A percentile compares a stretch with the other conserved stretches of the same genome.
Evolutionary conservation across 2,888 invertebrate species (phyloP).

Genomic region (Rhaphigaster nebulosa): DNA sequence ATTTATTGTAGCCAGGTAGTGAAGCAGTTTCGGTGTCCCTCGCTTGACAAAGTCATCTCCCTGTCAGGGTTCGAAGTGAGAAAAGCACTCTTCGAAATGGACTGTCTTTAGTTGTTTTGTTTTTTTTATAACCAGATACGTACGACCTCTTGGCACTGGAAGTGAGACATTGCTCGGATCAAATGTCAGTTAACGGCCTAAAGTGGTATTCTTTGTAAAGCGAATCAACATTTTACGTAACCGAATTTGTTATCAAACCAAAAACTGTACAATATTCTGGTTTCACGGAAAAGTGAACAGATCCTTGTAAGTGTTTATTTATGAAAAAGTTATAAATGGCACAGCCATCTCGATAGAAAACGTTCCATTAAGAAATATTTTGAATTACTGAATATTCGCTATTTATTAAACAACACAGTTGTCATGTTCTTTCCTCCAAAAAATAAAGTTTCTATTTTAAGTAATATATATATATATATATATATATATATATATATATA

Average conservation of each 20-base stretch:
- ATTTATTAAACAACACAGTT: too few relatives aligned
- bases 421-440: too few relatives aligned
- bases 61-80: background rate
- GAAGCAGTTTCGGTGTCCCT: background rate
- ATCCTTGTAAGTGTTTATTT: background rate
- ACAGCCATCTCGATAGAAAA: too few relatives aligned
- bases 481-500: too few relatives aligned
- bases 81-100: constrained; percentile 13
- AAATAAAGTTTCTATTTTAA: too few relatives aligned
- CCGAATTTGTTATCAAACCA: background rate
- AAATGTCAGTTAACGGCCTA: background rate
- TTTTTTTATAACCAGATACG: background rate
- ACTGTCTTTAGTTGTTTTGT: constrained; percentile 7
- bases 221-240: background rate
- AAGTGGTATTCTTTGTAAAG: background rate
- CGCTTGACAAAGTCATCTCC: constrained; percentile 25
- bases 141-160: background rate
- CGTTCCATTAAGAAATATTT: too few relatives aligned
- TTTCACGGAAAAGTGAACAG: background rate
- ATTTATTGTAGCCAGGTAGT: constrained; percentile 30
- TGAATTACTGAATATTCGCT: too few relatives aligned
- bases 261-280: background rate
- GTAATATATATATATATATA: too few relatives aligned
- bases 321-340: too few relatives aligned
- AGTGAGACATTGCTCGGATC: background rate